Percentiles rank a stretch among this genome's conserved stretches.
These are phyloP conservation scores for Tretioscincus oriximinensis DNA, from an alignment of 2,113 vertebrate species.

Conservation along the genomic window DNA sequence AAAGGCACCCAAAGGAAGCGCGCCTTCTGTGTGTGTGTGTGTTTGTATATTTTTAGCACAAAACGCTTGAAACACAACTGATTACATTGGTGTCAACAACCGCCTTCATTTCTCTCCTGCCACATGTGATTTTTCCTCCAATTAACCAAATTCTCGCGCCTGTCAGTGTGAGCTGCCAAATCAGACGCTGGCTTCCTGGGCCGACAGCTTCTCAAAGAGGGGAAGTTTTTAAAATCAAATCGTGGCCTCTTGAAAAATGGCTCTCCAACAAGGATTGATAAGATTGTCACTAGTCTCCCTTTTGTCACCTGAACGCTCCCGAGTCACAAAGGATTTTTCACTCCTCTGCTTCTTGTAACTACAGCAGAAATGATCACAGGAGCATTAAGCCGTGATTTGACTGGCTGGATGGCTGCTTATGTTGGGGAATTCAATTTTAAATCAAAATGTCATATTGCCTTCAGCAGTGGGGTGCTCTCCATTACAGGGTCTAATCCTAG, in stretches of 20 bases:
- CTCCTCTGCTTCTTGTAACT: background rate
- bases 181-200: background rate
- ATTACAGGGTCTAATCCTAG: background rate
- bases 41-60: background rate
- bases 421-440: conserved; percentile 31
- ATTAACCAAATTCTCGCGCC: background rate
- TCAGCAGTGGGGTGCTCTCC: background rate
- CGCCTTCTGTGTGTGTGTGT: background rate
- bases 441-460: background rate
- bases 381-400: conserved; percentile 18
- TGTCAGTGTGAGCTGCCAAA: background rate
- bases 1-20: background rate
- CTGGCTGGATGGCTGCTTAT: conserved; percentile 5
- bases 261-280: background rate
- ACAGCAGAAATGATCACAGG: background rate
- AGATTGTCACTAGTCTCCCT: background rate
- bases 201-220: background rate
- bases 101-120: too few species aligned
- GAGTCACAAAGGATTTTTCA: conserved; percentile 11
- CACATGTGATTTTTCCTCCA: background rate
- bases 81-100: background rate
- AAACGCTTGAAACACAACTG: background rate
- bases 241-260: background rate
- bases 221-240: background rate
- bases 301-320: background rate